Percentiles rank a stretch among this genome's conserved stretches.
Evolutionary conservation across 2,888 invertebrate species (phyloP).

Genomic region (Campaea margaritaria): DNA sequence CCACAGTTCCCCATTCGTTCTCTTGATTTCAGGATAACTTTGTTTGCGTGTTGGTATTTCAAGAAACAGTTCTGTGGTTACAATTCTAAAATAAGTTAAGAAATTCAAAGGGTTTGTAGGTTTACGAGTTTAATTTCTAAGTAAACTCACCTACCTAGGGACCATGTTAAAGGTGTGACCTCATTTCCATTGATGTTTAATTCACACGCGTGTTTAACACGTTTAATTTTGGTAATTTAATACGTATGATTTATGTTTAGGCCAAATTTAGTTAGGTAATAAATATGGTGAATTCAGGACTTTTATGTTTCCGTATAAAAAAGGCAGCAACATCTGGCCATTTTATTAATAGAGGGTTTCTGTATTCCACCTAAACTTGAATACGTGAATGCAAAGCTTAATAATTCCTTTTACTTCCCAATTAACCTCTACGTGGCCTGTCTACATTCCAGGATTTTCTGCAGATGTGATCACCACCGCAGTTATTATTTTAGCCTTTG

Average conservation of each 20-base stretch:
- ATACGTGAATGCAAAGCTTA: no score
- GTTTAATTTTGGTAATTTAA: no score
- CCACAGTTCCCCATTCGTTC: not conserved
- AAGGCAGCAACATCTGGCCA: no score
- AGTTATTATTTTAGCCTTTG: slow-evolving; percentile 22
- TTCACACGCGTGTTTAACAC: slow-evolving; percentile 4
- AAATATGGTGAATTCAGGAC: no score
- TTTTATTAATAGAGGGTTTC: no score
- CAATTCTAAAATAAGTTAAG: not conserved
- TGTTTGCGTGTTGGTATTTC: not conserved
- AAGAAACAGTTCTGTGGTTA: not conserved
- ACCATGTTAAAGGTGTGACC: not conserved
- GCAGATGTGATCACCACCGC: slow-evolving; percentile 19
- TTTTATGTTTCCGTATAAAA: no score
- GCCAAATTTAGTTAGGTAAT: no score
- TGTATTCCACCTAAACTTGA: no score
- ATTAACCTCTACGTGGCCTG: not conserved
- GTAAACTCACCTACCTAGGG: not conserved
- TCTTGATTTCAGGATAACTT: not conserved
- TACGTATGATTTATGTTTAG: no score
- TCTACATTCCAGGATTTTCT: slow-evolving; percentile 13
- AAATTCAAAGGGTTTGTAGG: not conserved
- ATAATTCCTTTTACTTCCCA: no score
- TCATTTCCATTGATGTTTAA: slow-evolving; percentile 4
- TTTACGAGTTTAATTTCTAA: not conserved